Base-by-base conservation (phyloP, 2,888 invertebrate genomes). In the Arge pagana region DNA sequence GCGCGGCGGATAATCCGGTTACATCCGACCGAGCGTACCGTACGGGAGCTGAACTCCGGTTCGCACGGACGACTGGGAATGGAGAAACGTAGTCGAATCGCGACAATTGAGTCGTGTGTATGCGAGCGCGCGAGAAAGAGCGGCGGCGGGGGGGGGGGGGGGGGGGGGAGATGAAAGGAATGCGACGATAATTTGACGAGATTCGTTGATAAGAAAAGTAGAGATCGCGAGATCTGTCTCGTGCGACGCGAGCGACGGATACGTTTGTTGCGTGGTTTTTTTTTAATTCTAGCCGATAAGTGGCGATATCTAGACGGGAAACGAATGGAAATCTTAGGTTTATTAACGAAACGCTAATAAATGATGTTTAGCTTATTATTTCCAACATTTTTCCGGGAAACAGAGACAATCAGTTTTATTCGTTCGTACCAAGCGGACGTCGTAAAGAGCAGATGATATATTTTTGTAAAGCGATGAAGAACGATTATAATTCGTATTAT, bases 171-270 rank as follows among this genome's bases (percentile, higher is more conserved):
- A 39, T 8, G 19, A 42, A 42, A 30, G 33, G 23, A 7, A 31
- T 21, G 45, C 7, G 45, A 45, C 35, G 45, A 21, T 35, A 45
- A 45, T 45, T 45, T 45, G 35, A 45, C 33, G 35, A 33, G 33
- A 13, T 7, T 33, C 31, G n/a, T n/a, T n/a, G n/a, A 23, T 21
- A 45, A 13, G 45, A 26, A n/a, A 26, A 8, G 13, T 5, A 15
- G 33, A 6, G 15, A 33, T 3, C 28, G 28, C 28, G 8, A 26
- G 8, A n/a, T 26, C 8, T 26, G 28, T n/a, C 8, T 26, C n/a
- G n/a, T 26, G n/a, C 28, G n/a, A 1, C 28, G 35, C 15, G 5
- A 16, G 21, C 18, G 40, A 23, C 40, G 24, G 11, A 11, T 4
- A 26, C 8, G 26, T 26, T 40, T 26, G 19, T 40, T 40, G n/a